Evolutionary conservation across 1,140 invertebrate species (phyloP).

Genomic region (Saccostrea echinata): DNA sequence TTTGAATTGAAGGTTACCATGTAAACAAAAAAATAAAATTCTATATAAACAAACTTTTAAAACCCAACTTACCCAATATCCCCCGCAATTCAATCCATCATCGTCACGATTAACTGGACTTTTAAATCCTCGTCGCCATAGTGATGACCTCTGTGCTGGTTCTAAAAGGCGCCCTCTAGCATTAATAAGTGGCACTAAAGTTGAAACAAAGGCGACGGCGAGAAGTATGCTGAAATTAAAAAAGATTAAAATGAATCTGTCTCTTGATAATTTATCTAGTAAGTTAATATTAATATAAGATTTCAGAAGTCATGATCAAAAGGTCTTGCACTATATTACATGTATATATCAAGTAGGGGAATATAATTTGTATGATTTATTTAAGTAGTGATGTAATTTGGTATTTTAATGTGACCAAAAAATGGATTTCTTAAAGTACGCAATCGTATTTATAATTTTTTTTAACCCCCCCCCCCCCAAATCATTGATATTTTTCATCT

Average conservation of each 20-base stretch:
- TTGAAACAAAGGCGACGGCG: neutral
- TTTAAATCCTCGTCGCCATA: constrained; percentile 96
- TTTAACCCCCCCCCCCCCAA: too few species aligned
- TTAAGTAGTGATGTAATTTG: too few species aligned
- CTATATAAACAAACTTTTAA: neutral
- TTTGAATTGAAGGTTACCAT: too few species aligned
- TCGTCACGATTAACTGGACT: constrained; percentile 95
- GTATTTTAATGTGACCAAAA: too few species aligned
- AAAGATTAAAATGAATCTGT: neutral
- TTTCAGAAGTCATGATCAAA: too few species aligned
- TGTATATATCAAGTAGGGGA: too few species aligned
- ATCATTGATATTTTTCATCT: too few species aligned
- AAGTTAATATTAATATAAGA: too few species aligned
- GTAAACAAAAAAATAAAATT: neutral
- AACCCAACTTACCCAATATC: constrained; percentile 82
- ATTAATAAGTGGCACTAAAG: neutral
- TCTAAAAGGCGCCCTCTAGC: constrained; percentile 86
- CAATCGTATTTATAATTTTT: too few species aligned
- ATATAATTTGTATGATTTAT: too few species aligned
- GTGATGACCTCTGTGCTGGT: constrained; percentile 93
- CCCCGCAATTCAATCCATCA: constrained; percentile 90
- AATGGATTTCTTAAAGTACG: too few species aligned
- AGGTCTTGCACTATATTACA: too few species aligned
- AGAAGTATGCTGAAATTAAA: constrained; percentile 28
- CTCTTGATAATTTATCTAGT: neutral